Evolutionary conservation across 2,888 invertebrate species (phyloP), one percentile per base, ranked within the genome.

Genomic region (Scaptomyza polygonia): DNA sequence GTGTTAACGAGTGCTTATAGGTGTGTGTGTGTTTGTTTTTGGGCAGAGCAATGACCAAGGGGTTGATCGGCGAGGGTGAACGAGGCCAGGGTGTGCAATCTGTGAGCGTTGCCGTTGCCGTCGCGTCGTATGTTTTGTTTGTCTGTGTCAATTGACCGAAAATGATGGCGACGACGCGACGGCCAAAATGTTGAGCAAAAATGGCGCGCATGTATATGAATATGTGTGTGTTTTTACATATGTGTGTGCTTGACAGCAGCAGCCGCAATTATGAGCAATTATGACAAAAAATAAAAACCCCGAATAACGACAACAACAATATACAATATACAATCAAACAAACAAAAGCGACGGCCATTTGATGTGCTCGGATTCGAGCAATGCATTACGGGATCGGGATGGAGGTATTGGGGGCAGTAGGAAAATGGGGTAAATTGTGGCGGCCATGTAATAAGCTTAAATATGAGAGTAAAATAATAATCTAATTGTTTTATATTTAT

Each of bases 241-340:
- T 4, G 62, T 67, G 59, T 64, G 65, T 62, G 62, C 44, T 55
- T 71, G 67, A 59, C 71, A 78, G 72, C 71, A 78, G 72, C 74
- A 78, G 82, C 80, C 88, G 77, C 79, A 86, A 86, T 85, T 82
- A 82, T 82, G 79, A 85, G 82, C 82, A 83, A 83, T 83, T 83
- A 69, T 56, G 77, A 82, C 65, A 65, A 67, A 54, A 67, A 64
- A 52, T 49, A 66, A 68, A 59, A 63, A 27, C 36, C 29, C 45
- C 25, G 1, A 27, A 58, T 56, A 48, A 54, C 48, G 34, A 53
- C 42, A 62, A 44, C 8, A 64, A 55, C 36, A 51, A 54, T 18
- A 34, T 3, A 32, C 49, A 55, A 51, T 39, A 49, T 70, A 77
- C 47, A 63, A 67, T 47, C 43, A 54, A 54, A 49, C 39, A 63